These are phyloP conservation scores for Ditylenchus dipsaci DNA, from an alignment of 1,140 invertebrate species.

Conservation along the genomic window DNA sequence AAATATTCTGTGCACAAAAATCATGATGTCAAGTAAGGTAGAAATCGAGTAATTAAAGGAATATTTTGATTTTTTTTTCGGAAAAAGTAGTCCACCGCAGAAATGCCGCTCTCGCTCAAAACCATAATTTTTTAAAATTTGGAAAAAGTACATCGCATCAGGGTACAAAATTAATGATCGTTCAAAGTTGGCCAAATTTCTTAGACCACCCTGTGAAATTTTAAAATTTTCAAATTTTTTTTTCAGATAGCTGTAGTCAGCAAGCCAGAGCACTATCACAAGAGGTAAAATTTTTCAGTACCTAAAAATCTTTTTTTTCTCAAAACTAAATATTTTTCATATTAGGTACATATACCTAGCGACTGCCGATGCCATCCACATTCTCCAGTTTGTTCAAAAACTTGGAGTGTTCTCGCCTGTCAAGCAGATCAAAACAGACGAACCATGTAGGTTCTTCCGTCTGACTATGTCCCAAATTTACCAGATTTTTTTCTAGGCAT, in stretches of 20 bases:
- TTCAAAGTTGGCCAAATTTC: too few species aligned
- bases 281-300: constrained; percentile 10
- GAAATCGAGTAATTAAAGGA: too few species aligned
- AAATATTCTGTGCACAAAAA: too few species aligned
- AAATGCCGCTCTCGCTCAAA: too few species aligned
- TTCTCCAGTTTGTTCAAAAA: constrained; percentile 28
- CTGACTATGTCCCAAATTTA: neutral
- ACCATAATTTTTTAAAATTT: too few species aligned
- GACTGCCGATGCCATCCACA: constrained; percentile 28
- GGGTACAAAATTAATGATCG: too few species aligned
- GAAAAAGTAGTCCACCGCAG: too few species aligned
- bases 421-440: constrained; percentile 26
- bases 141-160: too few species aligned
- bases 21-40: too few species aligned
- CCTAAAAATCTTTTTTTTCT: neutral
- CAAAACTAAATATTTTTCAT: neutral
- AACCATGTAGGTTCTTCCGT: constrained; percentile 13
- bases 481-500: neutral
- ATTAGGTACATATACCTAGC: constrained; percentile 31
- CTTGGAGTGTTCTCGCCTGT: constrained; percentile 20
- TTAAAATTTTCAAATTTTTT: too few species aligned
- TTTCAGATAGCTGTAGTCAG: constrained; percentile 26
- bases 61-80: too few species aligned
- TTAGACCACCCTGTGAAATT: too few species aligned
- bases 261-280: constrained; percentile 26